Conservation (phyloP, 1,140 invertebrate species). For the Antheraea pernyi region DNA sequence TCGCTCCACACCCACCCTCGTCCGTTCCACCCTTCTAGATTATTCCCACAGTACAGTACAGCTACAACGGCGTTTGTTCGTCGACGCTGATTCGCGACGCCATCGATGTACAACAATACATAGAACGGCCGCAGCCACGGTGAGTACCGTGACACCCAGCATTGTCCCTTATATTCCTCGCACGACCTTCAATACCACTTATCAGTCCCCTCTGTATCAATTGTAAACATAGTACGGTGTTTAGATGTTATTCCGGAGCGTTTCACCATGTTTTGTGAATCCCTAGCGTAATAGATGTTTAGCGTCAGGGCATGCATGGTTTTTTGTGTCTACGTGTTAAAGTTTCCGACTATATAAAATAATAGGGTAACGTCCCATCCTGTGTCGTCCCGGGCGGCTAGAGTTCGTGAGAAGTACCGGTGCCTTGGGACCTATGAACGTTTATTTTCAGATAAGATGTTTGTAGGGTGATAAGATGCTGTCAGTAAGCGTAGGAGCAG, state of each 20-base stretch:
- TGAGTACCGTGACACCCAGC: conserved; percentile 42
- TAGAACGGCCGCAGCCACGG: conserved; percentile 41
- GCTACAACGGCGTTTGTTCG: conserved; percentile 31
- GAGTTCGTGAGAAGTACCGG: conserved; percentile 14
- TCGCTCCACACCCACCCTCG: conserved; percentile 16
- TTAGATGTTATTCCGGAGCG: conserved; percentile 56
- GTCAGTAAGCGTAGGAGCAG: conserved; percentile 63
- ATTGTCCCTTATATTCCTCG: conserved; percentile 17
- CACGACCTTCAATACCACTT: conserved; percentile 24
- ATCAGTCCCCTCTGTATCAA: conserved; percentile 25
- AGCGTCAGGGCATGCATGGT: conserved; percentile 72
- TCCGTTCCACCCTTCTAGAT: conserved; percentile 32
- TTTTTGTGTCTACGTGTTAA: conserved; percentile 56
- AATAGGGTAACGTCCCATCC: conserved; percentile 47
- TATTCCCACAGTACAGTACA: conserved; percentile 23
- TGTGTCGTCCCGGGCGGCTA: conserved; percentile 10
- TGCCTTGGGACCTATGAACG: conserved; percentile 48
- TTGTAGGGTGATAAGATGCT: conserved; percentile 67
- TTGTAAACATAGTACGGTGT: conserved; percentile 49
- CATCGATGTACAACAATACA: conserved; percentile 21
- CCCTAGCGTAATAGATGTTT: conserved; percentile 63
- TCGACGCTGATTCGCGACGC: conserved; percentile 8
- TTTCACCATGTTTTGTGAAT: conserved; percentile 39
- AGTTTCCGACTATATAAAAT: conserved; percentile 56
- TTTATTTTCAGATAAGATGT: conserved; percentile 68